Conservation (phyloP, 2,113 vertebrate genomes). For the Anthoscopus minutus region DNA sequence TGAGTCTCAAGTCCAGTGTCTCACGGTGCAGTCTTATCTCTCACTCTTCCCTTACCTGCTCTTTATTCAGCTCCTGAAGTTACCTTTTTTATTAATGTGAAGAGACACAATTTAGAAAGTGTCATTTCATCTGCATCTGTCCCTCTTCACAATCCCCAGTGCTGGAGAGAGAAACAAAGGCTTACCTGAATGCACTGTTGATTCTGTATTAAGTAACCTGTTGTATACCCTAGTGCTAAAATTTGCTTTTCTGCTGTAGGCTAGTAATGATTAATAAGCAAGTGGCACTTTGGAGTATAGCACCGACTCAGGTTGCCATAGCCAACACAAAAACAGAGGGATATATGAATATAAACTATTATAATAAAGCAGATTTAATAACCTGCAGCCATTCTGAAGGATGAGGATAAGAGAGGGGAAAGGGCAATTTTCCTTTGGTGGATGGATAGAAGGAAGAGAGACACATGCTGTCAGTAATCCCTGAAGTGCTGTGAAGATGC, state of each 20-base stretch:
- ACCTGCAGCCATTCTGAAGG: not conserved
- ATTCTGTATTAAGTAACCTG: not conserved
- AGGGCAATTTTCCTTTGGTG: not conserved
- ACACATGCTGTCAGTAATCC: not conserved
- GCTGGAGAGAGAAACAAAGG: not conserved
- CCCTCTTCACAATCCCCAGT: not conserved
- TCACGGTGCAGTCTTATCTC: not conserved
- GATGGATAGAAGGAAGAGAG: not conserved
- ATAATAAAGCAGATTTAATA: not conserved
- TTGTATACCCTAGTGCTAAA: not conserved
- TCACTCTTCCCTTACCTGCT: not conserved
- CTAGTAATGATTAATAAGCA: not conserved
- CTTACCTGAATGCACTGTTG: not conserved
- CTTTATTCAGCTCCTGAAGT: not conserved
- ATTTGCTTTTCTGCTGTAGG: not conserved
- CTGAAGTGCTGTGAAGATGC: not conserved
- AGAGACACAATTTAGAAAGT: not conserved
- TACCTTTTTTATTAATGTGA: not conserved
- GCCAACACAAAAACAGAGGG: not conserved
- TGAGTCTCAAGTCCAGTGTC: not conserved
- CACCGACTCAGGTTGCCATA: not conserved
- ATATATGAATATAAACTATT: accelerated
- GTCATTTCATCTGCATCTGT: not conserved
- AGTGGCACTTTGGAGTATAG: not conserved
- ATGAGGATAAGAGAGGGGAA: not conserved